Conservation (phyloP, 2,797 vertebrate genomes). For the Potorous gilbertii region DNA sequence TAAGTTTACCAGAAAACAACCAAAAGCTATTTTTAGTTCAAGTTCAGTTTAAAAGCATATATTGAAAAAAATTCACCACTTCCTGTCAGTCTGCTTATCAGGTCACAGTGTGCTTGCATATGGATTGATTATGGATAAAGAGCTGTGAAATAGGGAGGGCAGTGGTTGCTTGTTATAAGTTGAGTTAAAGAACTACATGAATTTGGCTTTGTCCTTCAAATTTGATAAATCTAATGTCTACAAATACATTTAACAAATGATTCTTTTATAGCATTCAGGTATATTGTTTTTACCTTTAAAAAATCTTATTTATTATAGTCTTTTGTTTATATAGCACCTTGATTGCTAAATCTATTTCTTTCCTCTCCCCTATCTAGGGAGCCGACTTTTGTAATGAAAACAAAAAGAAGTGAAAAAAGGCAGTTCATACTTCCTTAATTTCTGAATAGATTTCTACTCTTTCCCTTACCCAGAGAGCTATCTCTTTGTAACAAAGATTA, state of each 20-base stretch:
- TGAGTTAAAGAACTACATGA: background rate
- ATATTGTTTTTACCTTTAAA: background rate
- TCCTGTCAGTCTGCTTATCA: background rate
- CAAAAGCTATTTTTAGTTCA: background rate
- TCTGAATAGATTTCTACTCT: background rate
- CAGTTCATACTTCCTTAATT: background rate
- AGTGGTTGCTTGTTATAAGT: background rate
- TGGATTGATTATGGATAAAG: background rate
- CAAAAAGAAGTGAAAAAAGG: background rate
- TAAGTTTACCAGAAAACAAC: background rate
- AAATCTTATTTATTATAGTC: background rate
- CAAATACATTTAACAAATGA: background rate
- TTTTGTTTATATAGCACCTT: background rate
- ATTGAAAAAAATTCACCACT: background rate
- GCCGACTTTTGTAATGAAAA: background rate
- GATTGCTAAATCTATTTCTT: background rate
- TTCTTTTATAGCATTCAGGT: background rate
- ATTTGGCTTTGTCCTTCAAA: background rate
- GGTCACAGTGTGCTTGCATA: background rate
- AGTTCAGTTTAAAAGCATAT: background rate
- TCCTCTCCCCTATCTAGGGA: background rate
- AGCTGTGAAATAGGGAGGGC: background rate
- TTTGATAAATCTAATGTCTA: background rate
- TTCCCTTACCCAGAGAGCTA: background rate
- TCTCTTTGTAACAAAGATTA: background rate